Evolutionary conservation across 2,888 invertebrate genomes (phyloP).

Genomic region (Unio delphinus): DNA sequence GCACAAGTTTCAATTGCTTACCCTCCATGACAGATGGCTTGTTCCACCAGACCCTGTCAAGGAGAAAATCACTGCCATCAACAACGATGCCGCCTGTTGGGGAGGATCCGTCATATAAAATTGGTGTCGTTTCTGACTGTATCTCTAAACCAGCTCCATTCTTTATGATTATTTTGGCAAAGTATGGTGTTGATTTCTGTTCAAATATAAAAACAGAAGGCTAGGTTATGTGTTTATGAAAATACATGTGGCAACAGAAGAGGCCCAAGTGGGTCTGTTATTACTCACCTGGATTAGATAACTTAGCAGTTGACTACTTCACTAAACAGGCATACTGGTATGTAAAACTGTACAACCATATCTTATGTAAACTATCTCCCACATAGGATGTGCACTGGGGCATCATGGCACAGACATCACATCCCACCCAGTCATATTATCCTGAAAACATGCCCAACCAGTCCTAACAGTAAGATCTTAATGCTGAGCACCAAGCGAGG

Average conservation of each 20-base stretch:
- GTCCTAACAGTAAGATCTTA: too few relatives aligned
- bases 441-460: too few relatives aligned
- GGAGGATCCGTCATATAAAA: conserved; percentile 27
- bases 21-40: too few relatives aligned
- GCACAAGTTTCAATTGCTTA: too few relatives aligned
- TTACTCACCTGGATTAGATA: background rate
- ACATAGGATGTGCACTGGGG: too few relatives aligned
- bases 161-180: conserved; percentile 18
- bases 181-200: conserved; percentile 21
- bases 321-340: background rate
- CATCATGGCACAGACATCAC: too few relatives aligned
- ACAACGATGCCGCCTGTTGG: conserved; percentile 30
- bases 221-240: background rate
- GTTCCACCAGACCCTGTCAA: conserved; percentile 28
- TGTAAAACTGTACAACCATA: too few relatives aligned
- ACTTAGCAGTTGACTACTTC: background rate
- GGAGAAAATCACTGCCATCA: conserved; percentile 25
- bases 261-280: conserved; percentile 1
- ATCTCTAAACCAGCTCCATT: conserved; percentile 30
- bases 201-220: background rate
- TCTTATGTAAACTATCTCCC: too few relatives aligned
- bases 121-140: conserved; percentile 12
- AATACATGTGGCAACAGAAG: background rate
- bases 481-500: too few relatives aligned
- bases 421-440: too few relatives aligned